These are phyloP conservation scores for Plebejus melissa DNA, from an alignment of 2,888 invertebrate genomes.

Conservation along the genomic window DNA sequence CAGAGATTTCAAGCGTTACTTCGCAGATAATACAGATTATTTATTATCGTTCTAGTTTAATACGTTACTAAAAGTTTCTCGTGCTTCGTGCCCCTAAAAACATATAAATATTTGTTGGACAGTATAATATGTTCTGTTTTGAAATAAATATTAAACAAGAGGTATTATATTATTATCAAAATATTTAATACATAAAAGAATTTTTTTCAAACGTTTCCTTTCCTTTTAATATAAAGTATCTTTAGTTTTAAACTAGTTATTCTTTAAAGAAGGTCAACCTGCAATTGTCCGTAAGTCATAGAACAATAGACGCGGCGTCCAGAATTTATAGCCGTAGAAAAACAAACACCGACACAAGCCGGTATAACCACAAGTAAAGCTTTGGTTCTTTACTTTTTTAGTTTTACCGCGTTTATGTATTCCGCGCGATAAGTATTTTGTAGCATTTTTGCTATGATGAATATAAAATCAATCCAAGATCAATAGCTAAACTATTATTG, in stretches of 20 bases:
- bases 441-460: neutral
- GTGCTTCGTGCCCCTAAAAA: no score
- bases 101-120: no score
- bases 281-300: conserved; percentile 59
- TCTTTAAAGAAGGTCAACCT: conserved; percentile 44
- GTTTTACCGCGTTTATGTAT: neutral
- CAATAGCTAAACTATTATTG: no score
- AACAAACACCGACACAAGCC: conserved; percentile 50
- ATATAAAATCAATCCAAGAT: no score
- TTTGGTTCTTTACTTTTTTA: neutral
- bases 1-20: no score
- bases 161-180: no score
- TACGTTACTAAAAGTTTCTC: no score
- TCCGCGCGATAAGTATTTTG: neutral
- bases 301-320: conserved; percentile 63
- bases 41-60: no score
- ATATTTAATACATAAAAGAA: neutral
- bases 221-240: neutral
- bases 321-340: conserved; percentile 62
- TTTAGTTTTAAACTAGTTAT: conserved; percentile 4
- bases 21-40: no score
- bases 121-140: no score
- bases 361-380: neutral
- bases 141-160: no score
- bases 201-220: neutral